Base-by-base conservation (phyloP, 37 sponge, comb jelly and placozoan genomes). In the Mnemiopsis leidyi region DNA sequence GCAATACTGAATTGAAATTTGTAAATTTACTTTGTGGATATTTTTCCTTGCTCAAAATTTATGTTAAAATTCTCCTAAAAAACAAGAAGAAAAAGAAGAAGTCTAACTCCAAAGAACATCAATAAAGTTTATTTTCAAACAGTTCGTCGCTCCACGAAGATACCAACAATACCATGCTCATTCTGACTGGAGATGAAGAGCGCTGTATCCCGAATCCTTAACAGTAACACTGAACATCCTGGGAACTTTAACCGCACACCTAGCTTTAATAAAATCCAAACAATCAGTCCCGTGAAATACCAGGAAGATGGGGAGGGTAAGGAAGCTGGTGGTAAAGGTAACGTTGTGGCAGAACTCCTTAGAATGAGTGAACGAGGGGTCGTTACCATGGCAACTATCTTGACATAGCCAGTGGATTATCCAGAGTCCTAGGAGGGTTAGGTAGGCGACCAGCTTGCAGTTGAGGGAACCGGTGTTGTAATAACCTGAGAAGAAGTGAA, bases 281-380 rank as follows among this genome's bases (percentile, higher is more conserved):
- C 75, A 71, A 28, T 71, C 75, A 28, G 75, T 71, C n/a, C 75
- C 75, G n/a, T 71, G 75, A 28, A 71, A 71, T 5, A 71, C 75
- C 7, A 71, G 75, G 30, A 71, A 71, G 25, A 18, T 23, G 30
- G 75, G 75, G 3, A 71, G 5, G 5, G 75, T 71, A 13, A 71
- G 25, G 25, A 71, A 28, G 20, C 75, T 23, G 5, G 75, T 71
- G 75, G 75, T 28, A 18, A 71, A 28, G n/a, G 75, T 28, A n/a
- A 28, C 75, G 30, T 71, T 28, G 25, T 28, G 25, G 75, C 75
- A 71, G 75, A 48, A 48, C 13, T 48, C 61, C 13, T 48, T 48
- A 48, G 61, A 48, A 48, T 48, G 61, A 18, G 61, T 18, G 13
- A 5, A 48, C 9, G 61, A 48, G 13, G 61, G 61, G 61, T 48